Percentiles rank a stretch among this genome's conserved stretches.
phyloP scores from a whole-genome alignment of 2,888 invertebrate species.

The Cremastinae sp. region DNA sequence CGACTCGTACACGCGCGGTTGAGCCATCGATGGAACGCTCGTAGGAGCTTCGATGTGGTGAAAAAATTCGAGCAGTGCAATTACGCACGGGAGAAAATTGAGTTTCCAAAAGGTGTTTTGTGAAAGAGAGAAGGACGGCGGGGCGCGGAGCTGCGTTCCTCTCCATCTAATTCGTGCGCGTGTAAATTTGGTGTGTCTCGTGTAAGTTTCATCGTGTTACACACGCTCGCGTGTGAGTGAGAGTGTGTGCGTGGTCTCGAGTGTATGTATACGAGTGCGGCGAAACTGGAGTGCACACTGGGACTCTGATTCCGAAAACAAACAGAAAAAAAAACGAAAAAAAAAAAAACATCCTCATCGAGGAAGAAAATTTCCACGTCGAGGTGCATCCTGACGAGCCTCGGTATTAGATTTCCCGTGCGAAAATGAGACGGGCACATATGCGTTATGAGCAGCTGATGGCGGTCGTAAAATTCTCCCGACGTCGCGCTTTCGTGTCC shows the following conservation, averaged over 20 bases:
- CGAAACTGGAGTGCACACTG: conserved; percentile 24
- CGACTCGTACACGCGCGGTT: conserved; percentile 22
- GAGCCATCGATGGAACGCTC: conserved; percentile 33
- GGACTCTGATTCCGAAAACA: conserved; percentile 44
- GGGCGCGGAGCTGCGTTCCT: conserved; percentile 49
- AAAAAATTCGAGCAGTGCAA: conserved; percentile 28
- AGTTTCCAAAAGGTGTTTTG: conserved; percentile 49
- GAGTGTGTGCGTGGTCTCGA: conserved; percentile 34
- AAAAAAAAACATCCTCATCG: conserved; percentile 2
- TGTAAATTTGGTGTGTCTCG: conserved; percentile 12
- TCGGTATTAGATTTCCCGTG: conserved; percentile 69
- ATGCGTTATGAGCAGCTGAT: conserved; percentile 76
- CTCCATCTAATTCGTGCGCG: conserved; percentile 34
- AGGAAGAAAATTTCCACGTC: conserved; percentile 63
- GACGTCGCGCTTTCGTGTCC: conserved; percentile 56
- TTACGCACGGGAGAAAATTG: conserved; percentile 8
- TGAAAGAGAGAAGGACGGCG: conserved; percentile 46
- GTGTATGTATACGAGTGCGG: conserved; percentile 37
- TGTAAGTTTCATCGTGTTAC: no score
- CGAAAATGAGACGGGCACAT: conserved; percentile 75
- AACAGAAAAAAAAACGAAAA: conserved; percentile 16
- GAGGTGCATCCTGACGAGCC: conserved; percentile 67
- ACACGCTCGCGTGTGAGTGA: conserved; percentile 25
- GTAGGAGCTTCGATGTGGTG: conserved; percentile 22
- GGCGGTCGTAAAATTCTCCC: conserved; percentile 72